phyloP scores from a whole-genome alignment of 2,888 invertebrate genomes.

The Panzeria rudis region DNA sequence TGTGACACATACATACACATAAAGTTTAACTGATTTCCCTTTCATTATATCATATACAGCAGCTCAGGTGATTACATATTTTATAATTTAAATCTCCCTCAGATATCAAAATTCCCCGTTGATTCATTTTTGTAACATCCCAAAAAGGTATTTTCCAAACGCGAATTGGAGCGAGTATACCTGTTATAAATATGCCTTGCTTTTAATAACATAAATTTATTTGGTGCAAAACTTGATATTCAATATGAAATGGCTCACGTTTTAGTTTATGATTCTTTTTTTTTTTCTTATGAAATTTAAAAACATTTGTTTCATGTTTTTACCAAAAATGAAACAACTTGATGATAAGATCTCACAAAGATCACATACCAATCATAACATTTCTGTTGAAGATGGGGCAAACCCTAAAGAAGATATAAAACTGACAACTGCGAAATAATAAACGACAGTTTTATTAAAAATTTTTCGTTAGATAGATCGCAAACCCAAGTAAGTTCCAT shows the following conservation, averaged over 20 bases:
- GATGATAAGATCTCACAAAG: constrained; percentile 18
- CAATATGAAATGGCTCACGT: too few relatives aligned
- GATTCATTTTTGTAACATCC: too few relatives aligned
- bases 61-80: too few relatives aligned
- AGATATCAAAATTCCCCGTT: too few relatives aligned
- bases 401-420: constrained; percentile 23
- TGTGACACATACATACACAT: not conserved
- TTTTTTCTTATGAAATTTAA: not conserved
- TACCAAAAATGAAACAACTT: not conserved
- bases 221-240: too few relatives aligned
- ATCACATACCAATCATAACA: not conserved
- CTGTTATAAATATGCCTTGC: too few relatives aligned
- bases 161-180: too few relatives aligned
- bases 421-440: not conserved
- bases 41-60: not conserved
- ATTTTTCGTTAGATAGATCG: not conserved
- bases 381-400: not conserved
- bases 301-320: constrained; percentile 10
- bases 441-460: constrained; percentile 9
- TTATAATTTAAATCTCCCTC: too few relatives aligned
- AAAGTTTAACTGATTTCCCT: not conserved
- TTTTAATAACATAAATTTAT: too few relatives aligned
- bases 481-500: not conserved
- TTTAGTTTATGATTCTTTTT: not conserved
- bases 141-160: too few relatives aligned